Conservation (phyloP, 2,888 invertebrate genomes). For the Apamea sordens region DNA sequence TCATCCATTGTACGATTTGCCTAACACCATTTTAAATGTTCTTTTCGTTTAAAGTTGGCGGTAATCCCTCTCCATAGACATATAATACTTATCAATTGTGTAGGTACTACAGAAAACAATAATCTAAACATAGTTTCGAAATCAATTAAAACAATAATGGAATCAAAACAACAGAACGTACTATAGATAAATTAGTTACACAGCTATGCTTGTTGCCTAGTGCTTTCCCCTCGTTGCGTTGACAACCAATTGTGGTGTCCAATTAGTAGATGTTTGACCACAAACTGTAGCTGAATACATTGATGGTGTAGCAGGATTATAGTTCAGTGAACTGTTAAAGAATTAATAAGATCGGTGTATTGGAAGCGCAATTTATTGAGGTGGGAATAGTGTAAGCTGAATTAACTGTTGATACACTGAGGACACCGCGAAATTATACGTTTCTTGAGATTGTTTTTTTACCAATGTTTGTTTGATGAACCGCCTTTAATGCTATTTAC, state of each 20-base stretch:
- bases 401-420: neutral
- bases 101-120: neutral
- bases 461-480: neutral
- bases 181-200: slow-evolving; percentile 23
- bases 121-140: neutral
- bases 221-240: slow-evolving; percentile 38
- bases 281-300: slow-evolving; percentile 59
- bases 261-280: slow-evolving; percentile 66
- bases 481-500: neutral
- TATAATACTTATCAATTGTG: neutral
- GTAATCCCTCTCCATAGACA: neutral
- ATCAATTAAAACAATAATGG: slow-evolving; percentile 6
- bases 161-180: slow-evolving; percentile 20
- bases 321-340: slow-evolving; percentile 42
- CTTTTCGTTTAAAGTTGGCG: neutral
- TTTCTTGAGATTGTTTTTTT: neutral
- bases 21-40: neutral
- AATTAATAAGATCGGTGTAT: slow-evolving; percentile 9
- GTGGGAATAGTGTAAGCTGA: neutral
- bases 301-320: slow-evolving; percentile 22
- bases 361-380: neutral
- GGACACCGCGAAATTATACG: neutral
- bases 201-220: slow-evolving; percentile 11
- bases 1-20: neutral
- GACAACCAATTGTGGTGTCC: slow-evolving; percentile 68